Conservation (phyloP, 2,797 vertebrate species). For the Octomys mimax region DNA sequence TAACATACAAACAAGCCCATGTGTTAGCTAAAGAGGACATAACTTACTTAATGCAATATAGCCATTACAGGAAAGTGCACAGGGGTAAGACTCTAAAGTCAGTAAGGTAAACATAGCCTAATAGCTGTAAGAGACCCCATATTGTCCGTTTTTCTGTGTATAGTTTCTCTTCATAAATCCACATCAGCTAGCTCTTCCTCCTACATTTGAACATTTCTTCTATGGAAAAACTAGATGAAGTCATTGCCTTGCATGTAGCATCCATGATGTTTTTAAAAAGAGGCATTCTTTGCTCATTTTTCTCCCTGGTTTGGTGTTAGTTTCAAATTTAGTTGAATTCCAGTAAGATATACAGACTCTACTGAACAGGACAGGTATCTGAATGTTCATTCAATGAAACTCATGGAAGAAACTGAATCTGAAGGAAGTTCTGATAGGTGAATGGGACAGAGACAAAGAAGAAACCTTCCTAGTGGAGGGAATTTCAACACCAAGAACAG, state of each 20-base stretch:
- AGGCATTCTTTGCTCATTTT: conserved; percentile 38
- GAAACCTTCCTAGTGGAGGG: not conserved
- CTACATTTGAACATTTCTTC: not conserved
- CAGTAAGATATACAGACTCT: conserved; percentile 38
- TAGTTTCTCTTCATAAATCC: conserved; percentile 33
- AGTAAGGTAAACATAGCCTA: conserved; percentile 21
- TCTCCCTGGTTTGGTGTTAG: not conserved
- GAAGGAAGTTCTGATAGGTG: not conserved
- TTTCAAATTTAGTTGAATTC: conserved; percentile 58
- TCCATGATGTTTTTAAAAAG: not conserved
- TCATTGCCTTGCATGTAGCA: conserved; percentile 12
- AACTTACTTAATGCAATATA: conserved; percentile 20
- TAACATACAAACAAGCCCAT: not conserved
- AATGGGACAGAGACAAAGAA: not conserved
- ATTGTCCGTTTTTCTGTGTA: not conserved
- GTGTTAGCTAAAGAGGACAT: not conserved
- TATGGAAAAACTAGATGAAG: conserved; percentile 53
- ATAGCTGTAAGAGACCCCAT: not conserved
- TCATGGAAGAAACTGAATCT: conserved; percentile 41
- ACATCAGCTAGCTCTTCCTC: conserved; percentile 3
- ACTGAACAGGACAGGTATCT: conserved; percentile 35
- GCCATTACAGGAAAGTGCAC: not conserved
- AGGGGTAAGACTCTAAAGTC: not conserved
- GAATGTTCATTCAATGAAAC: conserved; percentile 37
- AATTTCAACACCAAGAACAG: conserved; percentile 11